Evolutionary conservation across 2,888 invertebrate species (phyloP), one percentile per base, ranked within the genome.

Genomic region (Macrophya annulata): DNA sequence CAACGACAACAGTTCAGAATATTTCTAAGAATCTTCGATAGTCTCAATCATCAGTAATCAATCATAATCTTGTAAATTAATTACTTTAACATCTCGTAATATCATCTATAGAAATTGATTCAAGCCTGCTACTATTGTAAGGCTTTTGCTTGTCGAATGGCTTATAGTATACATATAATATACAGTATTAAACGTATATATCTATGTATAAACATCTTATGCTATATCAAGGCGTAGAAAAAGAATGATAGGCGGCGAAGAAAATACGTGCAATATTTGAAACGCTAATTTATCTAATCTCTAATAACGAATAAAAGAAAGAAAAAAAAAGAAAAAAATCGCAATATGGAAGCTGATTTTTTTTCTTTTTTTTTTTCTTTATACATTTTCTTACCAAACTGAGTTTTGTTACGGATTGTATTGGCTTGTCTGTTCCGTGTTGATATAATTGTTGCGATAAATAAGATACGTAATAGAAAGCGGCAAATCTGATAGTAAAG

Each of bases 391-490:
- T 76, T 51, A 77, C 55, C 77, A 55, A 77, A 79, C 79, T 79
- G 79, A 79, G 55, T 79, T 79, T 79, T 79, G 79, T 79, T 79
- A 79, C 79, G 48, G 15, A 37, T 71, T 79, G 40, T 55, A 59
- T 59, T 79, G 51, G 37, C n/a, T 79, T 79, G 59, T 59, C 37
- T 37, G 45, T 62, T 76, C 6, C 21, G 17, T 48, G 48, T 76
- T 48, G 25, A 48, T 43, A 48, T 71, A n/a, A n/a, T 71, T 71
- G 71, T 40, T 71, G 37, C 71, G 71, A n/a, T n/a, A 40, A 31
- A 40, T n/a, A 71, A 40, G 71, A 17, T 17, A 59, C 59, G n/a
- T 31, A 31, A 31, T 31, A 31, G 31, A 10, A 31, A 79, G 51
- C n/a, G n/a, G n/a, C 51, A 12, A 79, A 55, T 79, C 10, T 40